Conservation (phyloP, 2,113 vertebrate genomes). For the Gymnogyps californianus region DNA sequence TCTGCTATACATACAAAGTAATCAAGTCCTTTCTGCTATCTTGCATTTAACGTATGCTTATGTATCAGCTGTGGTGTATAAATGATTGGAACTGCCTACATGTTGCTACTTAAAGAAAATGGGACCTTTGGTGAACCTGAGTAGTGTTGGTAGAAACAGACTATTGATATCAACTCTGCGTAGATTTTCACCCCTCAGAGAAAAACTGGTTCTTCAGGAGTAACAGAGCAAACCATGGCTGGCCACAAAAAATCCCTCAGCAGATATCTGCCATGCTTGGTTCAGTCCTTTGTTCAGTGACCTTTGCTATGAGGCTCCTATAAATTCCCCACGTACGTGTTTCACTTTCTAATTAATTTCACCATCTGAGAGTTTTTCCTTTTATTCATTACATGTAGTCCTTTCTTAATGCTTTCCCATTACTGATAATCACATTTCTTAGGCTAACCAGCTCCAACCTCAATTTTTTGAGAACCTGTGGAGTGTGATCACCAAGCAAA, state of each 20-base stretch:
- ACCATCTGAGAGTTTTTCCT: slow-evolving; percentile 28
- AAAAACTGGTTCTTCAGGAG: background rate
- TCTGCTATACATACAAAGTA: background rate
- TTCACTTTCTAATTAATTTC: slow-evolving; percentile 40
- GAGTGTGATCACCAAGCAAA: background rate
- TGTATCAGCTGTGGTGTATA: background rate
- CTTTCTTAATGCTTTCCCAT: background rate
- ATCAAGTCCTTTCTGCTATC: background rate
- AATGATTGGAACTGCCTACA: background rate
- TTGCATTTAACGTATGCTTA: background rate
- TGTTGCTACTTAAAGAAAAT: background rate
- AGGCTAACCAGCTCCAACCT: background rate
- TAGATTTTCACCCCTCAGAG: background rate
- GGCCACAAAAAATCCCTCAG: background rate
- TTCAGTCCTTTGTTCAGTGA: background rate
- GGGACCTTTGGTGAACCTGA: background rate
- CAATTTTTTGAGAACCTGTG: background rate
- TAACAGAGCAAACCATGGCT: background rate
- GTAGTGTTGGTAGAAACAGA: background rate
- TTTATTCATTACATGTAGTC: background rate
- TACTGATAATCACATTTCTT: background rate
- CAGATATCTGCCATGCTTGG: background rate
- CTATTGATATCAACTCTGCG: fast-evolving
- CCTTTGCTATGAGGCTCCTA: background rate
- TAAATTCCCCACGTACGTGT: background rate